These are phyloP conservation scores for Pseudolycoriella hygida DNA, from an alignment of 2,888 invertebrate genomes.

Conservation along the genomic window DNA sequence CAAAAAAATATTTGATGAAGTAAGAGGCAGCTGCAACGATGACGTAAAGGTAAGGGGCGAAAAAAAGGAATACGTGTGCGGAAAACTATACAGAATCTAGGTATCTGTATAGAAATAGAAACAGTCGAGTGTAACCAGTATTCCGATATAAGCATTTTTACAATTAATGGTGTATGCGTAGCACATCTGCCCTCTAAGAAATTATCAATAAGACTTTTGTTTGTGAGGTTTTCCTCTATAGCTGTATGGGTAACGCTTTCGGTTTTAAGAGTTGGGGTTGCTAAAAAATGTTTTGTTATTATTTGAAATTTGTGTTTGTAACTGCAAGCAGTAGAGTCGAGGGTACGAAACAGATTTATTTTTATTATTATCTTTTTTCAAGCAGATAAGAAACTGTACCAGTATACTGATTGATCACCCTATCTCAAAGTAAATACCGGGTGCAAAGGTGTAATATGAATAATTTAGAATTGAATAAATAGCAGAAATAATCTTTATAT, in stretches of 20 bases:
- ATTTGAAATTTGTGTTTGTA: neutral
- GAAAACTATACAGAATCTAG: neutral
- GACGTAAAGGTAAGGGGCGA: slow-evolving; percentile 7
- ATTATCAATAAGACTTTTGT: slow-evolving; percentile 7
- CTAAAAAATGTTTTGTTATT: neutral
- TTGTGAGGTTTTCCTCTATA: neutral
- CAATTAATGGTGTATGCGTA: neutral
- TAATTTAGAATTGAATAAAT: neutral
- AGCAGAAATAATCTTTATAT: too few relatives aligned
- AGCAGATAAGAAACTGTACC: neutral
- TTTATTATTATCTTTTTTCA: neutral
- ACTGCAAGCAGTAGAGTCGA: too few relatives aligned
- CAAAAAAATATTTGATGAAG: slow-evolving; percentile 4
- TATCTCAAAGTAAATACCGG: too few relatives aligned
- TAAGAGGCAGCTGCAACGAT: slow-evolving; percentile 8
- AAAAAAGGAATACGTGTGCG: neutral
- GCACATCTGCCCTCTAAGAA: slow-evolving; percentile 7
- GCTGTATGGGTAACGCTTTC: neutral
- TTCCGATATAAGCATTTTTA: neutral
- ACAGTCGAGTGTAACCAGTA: too few relatives aligned
- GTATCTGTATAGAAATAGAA: neutral
- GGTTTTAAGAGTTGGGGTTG: neutral
- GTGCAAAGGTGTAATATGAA: neutral
- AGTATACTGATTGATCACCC: too few relatives aligned
- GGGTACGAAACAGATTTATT: neutral